Conservation (phyloP, 1,140 invertebrate genomes). For the Heliconius nattereri region DNA sequence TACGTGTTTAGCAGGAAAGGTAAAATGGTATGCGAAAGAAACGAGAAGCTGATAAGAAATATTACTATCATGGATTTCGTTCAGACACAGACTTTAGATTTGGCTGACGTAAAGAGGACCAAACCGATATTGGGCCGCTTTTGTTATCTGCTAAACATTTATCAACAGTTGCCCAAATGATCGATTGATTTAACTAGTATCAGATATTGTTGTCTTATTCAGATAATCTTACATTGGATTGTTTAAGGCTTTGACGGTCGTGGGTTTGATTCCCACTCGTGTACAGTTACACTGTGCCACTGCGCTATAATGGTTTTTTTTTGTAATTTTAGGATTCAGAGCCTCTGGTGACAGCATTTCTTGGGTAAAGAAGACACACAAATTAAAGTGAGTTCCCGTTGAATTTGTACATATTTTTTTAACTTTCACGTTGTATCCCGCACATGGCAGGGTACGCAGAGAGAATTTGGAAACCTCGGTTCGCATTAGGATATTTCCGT, state of each 20-base stretch:
- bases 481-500: too few relatives aligned
- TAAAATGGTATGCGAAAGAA: neutral
- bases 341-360: slow-evolving; percentile 68
- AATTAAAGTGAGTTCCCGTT: slow-evolving; percentile 54
- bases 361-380: slow-evolving; percentile 63
- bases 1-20: too few relatives aligned
- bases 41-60: neutral
- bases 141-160: neutral
- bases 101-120: neutral
- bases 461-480: too few relatives aligned
- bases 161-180: neutral
- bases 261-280: too few relatives aligned
- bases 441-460: too few relatives aligned
- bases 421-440: too few relatives aligned
- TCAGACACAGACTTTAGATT: neutral
- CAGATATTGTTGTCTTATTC: too few relatives aligned
- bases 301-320: neutral
- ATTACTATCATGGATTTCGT: too few relatives aligned
- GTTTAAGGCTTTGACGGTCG: too few relatives aligned
- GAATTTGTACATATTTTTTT: neutral
- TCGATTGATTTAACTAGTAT: neutral
- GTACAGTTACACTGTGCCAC: neutral
- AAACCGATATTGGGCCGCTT: neutral
- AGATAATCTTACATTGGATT: too few relatives aligned
- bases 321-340: slow-evolving; percentile 51